Evolutionary conservation across 2,888 invertebrate species (phyloP), one percentile per base, ranked within the genome.

Genomic region (Eumerus sabulonum): DNA sequence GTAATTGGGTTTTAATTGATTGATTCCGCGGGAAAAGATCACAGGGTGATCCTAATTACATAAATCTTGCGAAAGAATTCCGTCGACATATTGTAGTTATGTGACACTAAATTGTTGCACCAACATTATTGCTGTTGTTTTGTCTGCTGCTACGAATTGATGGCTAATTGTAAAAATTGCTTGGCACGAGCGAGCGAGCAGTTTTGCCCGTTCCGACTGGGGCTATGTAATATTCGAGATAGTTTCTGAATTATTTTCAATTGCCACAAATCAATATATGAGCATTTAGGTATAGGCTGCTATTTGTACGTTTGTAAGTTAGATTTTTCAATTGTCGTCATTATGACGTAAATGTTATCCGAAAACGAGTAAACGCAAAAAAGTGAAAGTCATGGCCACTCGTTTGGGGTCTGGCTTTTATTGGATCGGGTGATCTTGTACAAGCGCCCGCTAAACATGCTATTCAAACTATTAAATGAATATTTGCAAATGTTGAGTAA

Each of bases 1-100:
- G n/a, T n/a, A n/a, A n/a, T n/a, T n/a, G n/a, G n/a, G 18, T 36
- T 17, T 17, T 9, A 16, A 36, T 53, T 27, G 16, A 38, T 13
- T 35, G 44, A 9, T 17, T 17, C 14, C 13, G 13, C 9, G 9
- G 11, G 13, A 4, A 38, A 45, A 68, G 16, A 35, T 47, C 47
- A 45, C 47, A n/a, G n/a, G 27, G 14, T 27, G 54, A 53, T 38
- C 35, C 13, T 27, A 53, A 70, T 70, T 54, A 56, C 54, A 70
- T 70, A 70, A 70, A 70, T 70, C 62, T 70, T 48, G 35, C 1
- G 4, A 18, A 62, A 51, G 70, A 70, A 70, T 70, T 36, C 38
- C 48, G 67, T 53, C 62, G 54, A 70, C 70, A 62, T 62, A 62
- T 62, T 62, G 70, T 48, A 62, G 70, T 62, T 70, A 70, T 70